Conservation (phyloP, 2,888 invertebrate genomes). For the Leptinotarsa juncta region DNA sequence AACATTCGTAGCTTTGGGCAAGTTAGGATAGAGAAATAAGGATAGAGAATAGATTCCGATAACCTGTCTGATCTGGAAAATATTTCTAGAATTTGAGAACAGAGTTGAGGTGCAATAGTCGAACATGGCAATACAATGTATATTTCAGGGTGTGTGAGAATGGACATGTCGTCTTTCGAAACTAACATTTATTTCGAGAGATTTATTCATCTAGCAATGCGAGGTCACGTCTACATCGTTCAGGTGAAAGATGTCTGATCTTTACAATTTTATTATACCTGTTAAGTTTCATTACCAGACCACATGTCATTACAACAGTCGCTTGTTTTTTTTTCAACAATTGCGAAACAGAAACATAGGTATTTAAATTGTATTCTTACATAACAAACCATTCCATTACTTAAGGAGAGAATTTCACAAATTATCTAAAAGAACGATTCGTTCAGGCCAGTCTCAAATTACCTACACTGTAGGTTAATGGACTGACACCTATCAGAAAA, state of each 20-base stretch:
- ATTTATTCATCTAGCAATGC: neutral
- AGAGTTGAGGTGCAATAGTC: too few species aligned
- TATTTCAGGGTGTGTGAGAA: neutral
- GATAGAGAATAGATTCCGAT: too few species aligned
- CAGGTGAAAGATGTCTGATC: neutral
- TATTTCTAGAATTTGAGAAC: too few species aligned
- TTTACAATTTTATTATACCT: neutral
- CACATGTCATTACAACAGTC: neutral
- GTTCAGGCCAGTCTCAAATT: too few species aligned
- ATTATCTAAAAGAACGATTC: too few species aligned
- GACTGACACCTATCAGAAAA: too few species aligned
- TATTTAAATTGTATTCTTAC: neutral
- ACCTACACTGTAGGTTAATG: too few species aligned
- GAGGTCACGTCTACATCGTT: neutral
- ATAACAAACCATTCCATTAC: too few species aligned
- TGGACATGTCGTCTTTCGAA: neutral
- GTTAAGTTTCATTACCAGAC: neutral
- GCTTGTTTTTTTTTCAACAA: neutral
- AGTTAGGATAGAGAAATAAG: too few species aligned
- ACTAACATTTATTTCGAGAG: neutral
- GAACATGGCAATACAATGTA: neutral
- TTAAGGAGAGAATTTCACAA: too few species aligned
- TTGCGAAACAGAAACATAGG: neutral
- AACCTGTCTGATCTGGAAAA: too few species aligned
- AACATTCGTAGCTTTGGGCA: too few species aligned